phyloP scores from a whole-genome alignment of 2,797 vertebrate species.

The Cetoscarus ocellatus region DNA sequence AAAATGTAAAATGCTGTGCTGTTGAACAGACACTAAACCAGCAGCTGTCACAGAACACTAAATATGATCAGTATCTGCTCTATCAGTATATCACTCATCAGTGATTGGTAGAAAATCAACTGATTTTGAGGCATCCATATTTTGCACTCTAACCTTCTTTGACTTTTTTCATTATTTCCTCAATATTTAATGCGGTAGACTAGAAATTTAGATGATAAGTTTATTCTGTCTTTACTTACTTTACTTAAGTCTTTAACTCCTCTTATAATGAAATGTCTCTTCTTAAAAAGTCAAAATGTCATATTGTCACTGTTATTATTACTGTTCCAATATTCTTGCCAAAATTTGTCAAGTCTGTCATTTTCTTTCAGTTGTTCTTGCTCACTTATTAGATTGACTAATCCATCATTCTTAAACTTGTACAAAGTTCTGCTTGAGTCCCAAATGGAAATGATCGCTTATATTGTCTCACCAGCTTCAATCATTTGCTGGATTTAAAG shows the following conservation, averaged over 20 bases:
- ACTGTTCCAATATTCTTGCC: conserved; percentile 12
- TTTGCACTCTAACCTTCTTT: too few species aligned
- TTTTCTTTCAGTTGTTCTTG: background rate
- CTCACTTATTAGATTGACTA: conserved; percentile 1
- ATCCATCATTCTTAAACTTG: conserved; percentile 5
- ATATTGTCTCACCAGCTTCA: background rate
- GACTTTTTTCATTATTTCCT: conserved; percentile 3
- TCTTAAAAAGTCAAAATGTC: conserved; percentile 22
- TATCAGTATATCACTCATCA: too few species aligned
- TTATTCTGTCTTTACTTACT: too few species aligned
- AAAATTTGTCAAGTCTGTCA: background rate
- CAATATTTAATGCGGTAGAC: conserved; percentile 26
- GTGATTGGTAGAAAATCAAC: too few species aligned
- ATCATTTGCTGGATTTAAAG: background rate
- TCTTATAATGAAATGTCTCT: conserved; percentile 1
- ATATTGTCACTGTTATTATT: conserved; percentile 15
- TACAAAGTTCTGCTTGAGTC: background rate
- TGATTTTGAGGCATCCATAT: too few species aligned
- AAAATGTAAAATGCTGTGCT: too few species aligned
- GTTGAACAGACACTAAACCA: too few species aligned
- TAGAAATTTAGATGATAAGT: background rate
- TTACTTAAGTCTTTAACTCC: background rate
- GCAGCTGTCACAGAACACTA: too few species aligned
- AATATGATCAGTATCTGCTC: too few species aligned
- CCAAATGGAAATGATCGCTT: background rate